Conservation (phyloP, 2,797 vertebrate genomes). For the Epinephelus coioides region DNA sequence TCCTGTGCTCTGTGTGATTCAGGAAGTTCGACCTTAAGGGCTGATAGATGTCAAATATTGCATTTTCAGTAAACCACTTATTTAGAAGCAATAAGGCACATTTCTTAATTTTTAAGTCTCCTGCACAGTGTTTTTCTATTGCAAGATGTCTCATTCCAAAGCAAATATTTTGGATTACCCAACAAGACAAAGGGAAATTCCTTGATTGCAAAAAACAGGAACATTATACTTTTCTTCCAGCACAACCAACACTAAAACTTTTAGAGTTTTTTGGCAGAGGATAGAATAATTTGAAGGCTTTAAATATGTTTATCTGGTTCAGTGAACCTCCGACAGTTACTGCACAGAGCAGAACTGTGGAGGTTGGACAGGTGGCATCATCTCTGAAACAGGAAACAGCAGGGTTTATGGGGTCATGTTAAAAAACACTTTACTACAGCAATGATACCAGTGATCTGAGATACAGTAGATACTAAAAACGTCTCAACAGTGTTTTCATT, state of each 20-base stretch:
- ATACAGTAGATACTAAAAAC: not conserved
- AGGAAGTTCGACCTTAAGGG: not conserved
- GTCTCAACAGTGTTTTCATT: too few species aligned
- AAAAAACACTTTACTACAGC: not conserved
- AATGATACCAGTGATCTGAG: not conserved
- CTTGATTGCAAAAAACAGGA: not conserved
- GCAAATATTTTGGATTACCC: not conserved
- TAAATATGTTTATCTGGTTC: not conserved
- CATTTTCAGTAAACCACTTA: not conserved
- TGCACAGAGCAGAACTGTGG: not conserved
- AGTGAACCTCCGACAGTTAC: too few species aligned
- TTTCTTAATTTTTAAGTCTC: not conserved
- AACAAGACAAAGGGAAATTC: not conserved
- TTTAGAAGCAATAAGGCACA: not conserved
- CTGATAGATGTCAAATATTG: not conserved
- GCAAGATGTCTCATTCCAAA: not conserved
- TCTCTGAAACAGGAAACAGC: not conserved
- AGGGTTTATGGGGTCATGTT: not conserved
- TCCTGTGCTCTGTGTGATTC: not conserved
- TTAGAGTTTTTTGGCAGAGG: not conserved
- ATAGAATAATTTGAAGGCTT: not conserved
- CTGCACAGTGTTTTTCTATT: not conserved
- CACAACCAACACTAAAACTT: not conserved
- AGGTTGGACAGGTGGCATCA: not conserved
- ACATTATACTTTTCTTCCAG: not conserved